Conservation (phyloP, 2,888 invertebrate genomes). For the Ditylenchus weischeri region DNA sequence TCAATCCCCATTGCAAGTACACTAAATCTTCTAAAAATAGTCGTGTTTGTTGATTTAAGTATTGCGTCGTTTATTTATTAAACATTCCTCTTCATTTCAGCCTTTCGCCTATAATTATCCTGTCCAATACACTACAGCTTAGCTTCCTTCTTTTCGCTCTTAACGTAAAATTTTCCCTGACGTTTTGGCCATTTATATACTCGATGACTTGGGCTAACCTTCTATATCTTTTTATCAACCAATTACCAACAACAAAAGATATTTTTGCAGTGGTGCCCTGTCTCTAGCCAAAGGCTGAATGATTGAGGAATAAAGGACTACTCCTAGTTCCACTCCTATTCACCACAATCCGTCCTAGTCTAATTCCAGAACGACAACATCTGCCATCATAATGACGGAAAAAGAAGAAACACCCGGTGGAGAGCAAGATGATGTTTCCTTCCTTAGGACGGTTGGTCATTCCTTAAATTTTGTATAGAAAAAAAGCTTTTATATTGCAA, state of each 20-base stretch:
- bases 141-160: slow-evolving; percentile 6
- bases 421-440: slow-evolving; percentile 99
- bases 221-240: neutral
- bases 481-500: too few relatives aligned
- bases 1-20: too few relatives aligned
- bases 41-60: too few relatives aligned
- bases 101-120: neutral
- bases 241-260: slow-evolving; percentile 7
- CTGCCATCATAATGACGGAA: slow-evolving; percentile 58
- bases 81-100: neutral
- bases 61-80: too few relatives aligned
- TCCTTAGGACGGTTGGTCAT: slow-evolving; percentile 82
- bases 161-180: neutral
- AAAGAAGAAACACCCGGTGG: slow-evolving; percentile 72
- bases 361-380: neutral
- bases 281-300: neutral
- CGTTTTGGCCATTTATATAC: neutral
- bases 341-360: neutral
- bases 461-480: too few relatives aligned
- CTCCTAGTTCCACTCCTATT: neutral
- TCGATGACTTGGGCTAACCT: too few relatives aligned
- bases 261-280: neutral
- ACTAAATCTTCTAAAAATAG: too few relatives aligned
- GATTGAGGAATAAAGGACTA: neutral
- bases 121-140: neutral